Evolutionary conservation across 2,888 invertebrate genomes (phyloP), one percentile per base, ranked within the genome.

Genomic region (Hemithea aestivaria): DNA sequence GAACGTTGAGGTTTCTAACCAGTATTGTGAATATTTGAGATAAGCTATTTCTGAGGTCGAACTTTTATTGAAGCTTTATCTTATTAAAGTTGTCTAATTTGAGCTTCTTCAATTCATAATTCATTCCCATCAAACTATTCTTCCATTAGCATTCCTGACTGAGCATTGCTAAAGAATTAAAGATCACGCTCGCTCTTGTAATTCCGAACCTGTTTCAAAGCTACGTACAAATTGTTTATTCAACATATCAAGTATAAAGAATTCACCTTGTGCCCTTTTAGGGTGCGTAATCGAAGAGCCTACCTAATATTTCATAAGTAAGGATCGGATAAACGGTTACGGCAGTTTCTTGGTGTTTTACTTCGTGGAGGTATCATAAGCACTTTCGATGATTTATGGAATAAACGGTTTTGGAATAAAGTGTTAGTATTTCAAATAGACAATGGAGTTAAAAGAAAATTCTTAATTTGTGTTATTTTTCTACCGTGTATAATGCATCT

Each of bases 231-330:
- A 51, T 62, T 41, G 52, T 53, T 58, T 57, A 62, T 62, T 61
- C 58, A 61, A 42, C 46, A 44, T 51, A 57, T 62, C 47, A 57
- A 59, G 41, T 51, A 57, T 62, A 46, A 57, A 59, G 41, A 48
- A 61, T 62, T 62, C 59, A 59, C 41, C 40, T 24, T 36, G 35
- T 36, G 48, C 54, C 51, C 48, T 52, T 48, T 40, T 49, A 53
- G 47, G 33, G 31, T 37, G 40, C 43, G 33, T 37, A 42, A 42
- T 42, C 41, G 41, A 42, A 42, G 25, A 25, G 27, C 36, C 36
- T 28, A 30, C 28, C 33, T 37, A 37, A 42, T 42, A 42, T 42
- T 42, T 37, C 33, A 36, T 37, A 42, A 41, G 35, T 20, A 11
- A 28, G 28, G 20, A 20, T 32, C 28, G 31, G 11, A 32, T 33